These are phyloP conservation scores for Volucella inanis DNA, from an alignment of 2,888 invertebrate species.

Conservation along the genomic window DNA sequence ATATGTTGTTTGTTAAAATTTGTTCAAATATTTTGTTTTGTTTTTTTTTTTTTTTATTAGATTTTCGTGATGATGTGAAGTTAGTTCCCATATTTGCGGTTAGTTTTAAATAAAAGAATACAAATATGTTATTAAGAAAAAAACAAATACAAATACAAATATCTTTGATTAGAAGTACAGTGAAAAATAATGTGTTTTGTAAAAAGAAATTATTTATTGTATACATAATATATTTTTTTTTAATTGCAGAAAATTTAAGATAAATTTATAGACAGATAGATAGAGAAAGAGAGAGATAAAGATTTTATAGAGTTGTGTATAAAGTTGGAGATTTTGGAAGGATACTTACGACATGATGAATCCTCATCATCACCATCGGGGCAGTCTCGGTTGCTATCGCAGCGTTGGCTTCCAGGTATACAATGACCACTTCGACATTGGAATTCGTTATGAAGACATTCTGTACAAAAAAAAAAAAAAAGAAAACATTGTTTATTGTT, in stretches of 20 bases:
- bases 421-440: conserved; percentile 86
- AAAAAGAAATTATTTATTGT: conserved; percentile 41
- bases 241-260: background rate
- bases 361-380: conserved; percentile 86
- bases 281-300: background rate
- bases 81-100: conserved; percentile 58
- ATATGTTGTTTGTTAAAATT: conserved; percentile 22
- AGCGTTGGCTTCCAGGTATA: conserved; percentile 84
- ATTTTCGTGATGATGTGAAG: conserved; percentile 59
- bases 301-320: background rate
- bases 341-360: conserved; percentile 82
- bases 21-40: conserved; percentile 56
- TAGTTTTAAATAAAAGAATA: conserved; percentile 60
- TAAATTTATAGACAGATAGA: conserved; percentile 7
- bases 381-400: conserved; percentile 85
- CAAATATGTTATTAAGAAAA: conserved; percentile 34
- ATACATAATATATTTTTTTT: background rate
- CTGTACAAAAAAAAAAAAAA: conserved; percentile 79
- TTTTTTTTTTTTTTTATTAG: conserved; percentile 40
- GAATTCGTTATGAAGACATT: conserved; percentile 85
- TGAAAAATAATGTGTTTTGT: conserved; percentile 19
- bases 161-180: conserved; percentile 4
- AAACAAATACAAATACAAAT: conserved; percentile 6
- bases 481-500: background rate
- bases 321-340: background rate